These are phyloP conservation scores for Araneus ventricosus DNA, from an alignment of 1,140 invertebrate species.

Conservation along the genomic window DNA sequence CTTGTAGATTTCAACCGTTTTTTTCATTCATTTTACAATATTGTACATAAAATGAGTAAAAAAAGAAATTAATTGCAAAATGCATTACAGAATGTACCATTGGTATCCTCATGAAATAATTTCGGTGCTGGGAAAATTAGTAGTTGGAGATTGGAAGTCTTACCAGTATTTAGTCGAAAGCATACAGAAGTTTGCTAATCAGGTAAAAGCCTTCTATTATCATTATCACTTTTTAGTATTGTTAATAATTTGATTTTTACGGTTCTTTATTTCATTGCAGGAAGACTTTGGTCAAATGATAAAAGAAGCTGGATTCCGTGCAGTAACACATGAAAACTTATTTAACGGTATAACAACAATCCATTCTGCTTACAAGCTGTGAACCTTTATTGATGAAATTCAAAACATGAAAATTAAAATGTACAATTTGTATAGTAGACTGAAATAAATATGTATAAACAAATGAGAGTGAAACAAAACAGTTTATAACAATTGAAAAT, in stretches of 20 bases:
- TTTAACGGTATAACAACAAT: constrained; percentile 94
- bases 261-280: constrained; percentile 81
- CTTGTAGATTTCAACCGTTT: too few relatives aligned
- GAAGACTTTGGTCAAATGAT: constrained; percentile 95
- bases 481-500: constrained; percentile 62
- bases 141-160: constrained; percentile 97
- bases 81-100: constrained; percentile 90
- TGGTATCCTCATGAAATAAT: constrained; percentile 99
- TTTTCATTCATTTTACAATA: constrained; percentile 16
- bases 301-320: constrained; percentile 90
- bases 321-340: constrained; percentile 93
- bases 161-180: constrained; percentile 99
- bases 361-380: constrained; percentile 94
- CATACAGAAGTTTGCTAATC: constrained; percentile 97
- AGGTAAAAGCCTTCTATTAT: constrained; percentile 81
- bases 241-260: not conserved
- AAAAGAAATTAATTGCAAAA: constrained; percentile 34
- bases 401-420: constrained; percentile 57
- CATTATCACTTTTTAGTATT: not conserved
- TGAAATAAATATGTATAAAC: constrained; percentile 72
- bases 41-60: not conserved
- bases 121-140: constrained; percentile 95
- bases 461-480: constrained; percentile 66
- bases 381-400: constrained; percentile 63
- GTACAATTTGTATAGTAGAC: constrained; percentile 69